phyloP scores from a whole-genome alignment of 1,140 invertebrate genomes.

The Platorchestia sp. region DNA sequence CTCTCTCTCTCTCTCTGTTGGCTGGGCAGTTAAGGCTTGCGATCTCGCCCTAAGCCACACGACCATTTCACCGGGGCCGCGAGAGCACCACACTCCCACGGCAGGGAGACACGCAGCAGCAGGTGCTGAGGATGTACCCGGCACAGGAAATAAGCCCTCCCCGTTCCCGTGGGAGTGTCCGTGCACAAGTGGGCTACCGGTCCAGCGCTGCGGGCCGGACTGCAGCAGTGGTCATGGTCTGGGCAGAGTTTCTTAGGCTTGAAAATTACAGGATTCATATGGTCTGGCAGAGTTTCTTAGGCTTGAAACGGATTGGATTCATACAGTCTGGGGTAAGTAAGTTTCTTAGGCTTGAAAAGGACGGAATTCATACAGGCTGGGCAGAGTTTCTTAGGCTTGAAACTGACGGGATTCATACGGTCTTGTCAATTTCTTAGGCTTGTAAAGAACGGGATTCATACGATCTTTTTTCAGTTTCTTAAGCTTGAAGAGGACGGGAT shows the following conservation, averaged over 20 bases:
- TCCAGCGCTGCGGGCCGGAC: neutral
- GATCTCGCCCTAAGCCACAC: neutral
- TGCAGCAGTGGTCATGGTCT: neutral
- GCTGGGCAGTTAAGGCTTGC: neutral
- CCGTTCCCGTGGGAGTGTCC: neutral
- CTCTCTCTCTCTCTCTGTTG: neutral
- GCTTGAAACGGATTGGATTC: neutral
- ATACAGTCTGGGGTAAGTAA: neutral
- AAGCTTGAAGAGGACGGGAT: too few species aligned
- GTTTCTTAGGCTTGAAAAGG: neutral
- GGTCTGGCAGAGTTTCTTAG: neutral
- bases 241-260: neutral
- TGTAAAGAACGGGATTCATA: neutral
- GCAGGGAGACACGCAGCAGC: neutral
- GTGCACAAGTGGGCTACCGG: neutral
- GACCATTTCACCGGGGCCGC: neutral
- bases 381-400: neutral
- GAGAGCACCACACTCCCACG: neutral
- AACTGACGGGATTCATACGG: neutral
- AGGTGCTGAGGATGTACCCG: neutral
- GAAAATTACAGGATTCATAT: neutral
- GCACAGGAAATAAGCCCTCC: neutral
- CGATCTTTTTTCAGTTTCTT: neutral
- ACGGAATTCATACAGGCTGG: too few species aligned
- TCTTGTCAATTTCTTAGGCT: neutral